Evolutionary conservation across 2,888 invertebrate species (phyloP), one percentile per base, ranked within the genome.

Genomic region (Drosophila lacicola): DNA sequence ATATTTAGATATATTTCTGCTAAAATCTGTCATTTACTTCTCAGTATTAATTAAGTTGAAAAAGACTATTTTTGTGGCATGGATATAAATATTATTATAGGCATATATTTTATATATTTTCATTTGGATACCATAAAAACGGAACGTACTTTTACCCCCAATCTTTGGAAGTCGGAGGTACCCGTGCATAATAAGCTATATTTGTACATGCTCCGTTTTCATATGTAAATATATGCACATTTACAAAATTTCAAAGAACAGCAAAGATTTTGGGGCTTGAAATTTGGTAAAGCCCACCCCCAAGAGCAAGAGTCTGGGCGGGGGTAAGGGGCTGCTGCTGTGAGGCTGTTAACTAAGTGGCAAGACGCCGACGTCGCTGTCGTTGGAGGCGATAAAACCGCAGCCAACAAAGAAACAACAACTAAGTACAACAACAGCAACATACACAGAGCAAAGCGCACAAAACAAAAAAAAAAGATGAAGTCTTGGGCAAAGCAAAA

Each of bases 401-500:
- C 85, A 88, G 72, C 65, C 74, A 70, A 74, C 61, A 74, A 75
- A 74, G 63, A 33, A 73, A 62, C 73, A 71, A 77, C 79, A 75
- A 71, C 63, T 68, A 51, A 73, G 74, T 44, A 60, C 34, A 68
- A 68, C 57, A 66, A 61, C 60, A 66, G 34, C 39, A 73, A 45
- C 57, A 58, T 39, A 10, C 54, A 50, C 45, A 56, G 47, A 53
- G 17, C 36, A 58, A 25, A 67, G 58, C 36, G 73, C 70, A 34
- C 45, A 64, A 53, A 41, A 53, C 46, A 42, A 49, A 70, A 76
- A 61, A 77, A 74, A 75, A 63, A 83, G 87, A 86, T 86, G 85
- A 86, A 86, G 90, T 86, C 90, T 80, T 71, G 75, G 81, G 81
- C 78, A 70, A 77, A 78, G 81, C 82, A 80, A 81, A 82, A 89